Evolutionary conservation across 2,113 vertebrate genomes (phyloP).

Genomic region (Macheiramphus alcinus): DNA sequence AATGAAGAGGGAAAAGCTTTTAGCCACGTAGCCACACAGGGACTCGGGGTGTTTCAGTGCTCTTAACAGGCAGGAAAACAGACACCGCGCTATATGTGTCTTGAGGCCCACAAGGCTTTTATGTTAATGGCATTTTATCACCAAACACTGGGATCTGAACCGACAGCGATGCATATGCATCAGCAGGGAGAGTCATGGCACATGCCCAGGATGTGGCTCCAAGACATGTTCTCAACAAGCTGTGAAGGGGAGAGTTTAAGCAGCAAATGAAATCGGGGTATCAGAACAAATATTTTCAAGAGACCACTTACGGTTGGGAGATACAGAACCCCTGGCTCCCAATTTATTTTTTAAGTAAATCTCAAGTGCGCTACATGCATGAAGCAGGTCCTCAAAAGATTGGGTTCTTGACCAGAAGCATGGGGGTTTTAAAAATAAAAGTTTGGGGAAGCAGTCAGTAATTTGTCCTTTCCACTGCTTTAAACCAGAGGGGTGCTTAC

Average conservation of each 20-base stretch:
- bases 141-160: not conserved
- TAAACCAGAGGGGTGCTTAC: not conserved
- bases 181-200: not conserved
- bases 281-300: not conserved
- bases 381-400: not conserved
- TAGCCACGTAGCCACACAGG: accelerated
- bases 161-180: accelerated
- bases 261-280: accelerated
- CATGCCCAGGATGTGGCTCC: not conserved
- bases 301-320: accelerated
- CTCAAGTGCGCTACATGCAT: not conserved
- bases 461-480: not conserved
- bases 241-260: not conserved
- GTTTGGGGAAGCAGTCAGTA: not conserved
- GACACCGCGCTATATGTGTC: not conserved
- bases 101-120: not conserved
- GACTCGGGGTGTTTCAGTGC: not conserved
- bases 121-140: not conserved
- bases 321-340: not conserved
- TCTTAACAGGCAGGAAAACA: not conserved
- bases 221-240: not conserved
- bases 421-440: accelerated
- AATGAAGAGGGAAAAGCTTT: not conserved
- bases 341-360: not conserved
- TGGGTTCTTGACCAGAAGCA: not conserved